Conservation (phyloP, 2,113 vertebrate species). For the Alaudala cheleensis region DNA sequence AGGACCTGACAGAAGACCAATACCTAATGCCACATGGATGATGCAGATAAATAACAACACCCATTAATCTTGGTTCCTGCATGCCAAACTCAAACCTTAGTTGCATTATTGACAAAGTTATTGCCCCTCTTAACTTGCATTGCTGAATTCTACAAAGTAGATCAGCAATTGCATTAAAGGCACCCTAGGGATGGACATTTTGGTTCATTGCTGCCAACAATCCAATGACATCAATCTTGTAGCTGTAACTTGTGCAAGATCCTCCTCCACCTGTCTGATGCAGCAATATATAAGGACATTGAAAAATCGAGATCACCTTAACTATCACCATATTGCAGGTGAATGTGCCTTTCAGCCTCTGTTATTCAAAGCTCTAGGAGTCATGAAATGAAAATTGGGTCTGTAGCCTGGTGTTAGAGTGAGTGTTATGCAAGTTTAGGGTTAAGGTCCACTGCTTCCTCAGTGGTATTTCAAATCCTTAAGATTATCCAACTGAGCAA, state of each 20-base stretch:
- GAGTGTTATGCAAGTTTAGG: not conserved
- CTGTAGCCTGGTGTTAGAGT: not conserved
- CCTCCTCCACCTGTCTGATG: not conserved
- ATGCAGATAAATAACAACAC: not conserved
- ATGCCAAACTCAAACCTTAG: not conserved
- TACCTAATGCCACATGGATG: not conserved
- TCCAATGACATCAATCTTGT: not conserved
- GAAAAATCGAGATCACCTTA: not conserved
- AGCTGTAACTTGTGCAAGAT: not conserved
- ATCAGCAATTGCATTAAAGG: not conserved
- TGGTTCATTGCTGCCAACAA: not conserved
- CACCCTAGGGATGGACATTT: not conserved
- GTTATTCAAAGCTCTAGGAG: not conserved
- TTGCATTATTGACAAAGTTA: not conserved
- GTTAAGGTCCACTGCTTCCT: not conserved
- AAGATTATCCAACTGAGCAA: not conserved
- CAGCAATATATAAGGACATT: not conserved
- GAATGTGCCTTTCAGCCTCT: not conserved
- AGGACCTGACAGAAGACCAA: not conserved
- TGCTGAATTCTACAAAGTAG: not conserved
- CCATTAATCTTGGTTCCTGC: not conserved
- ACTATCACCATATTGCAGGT: not conserved
- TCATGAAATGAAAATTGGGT: not conserved
- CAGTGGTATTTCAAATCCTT: not conserved
- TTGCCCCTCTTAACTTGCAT: not conserved